These are phyloP conservation scores for Bostrychus sinensis DNA, from an alignment of 2,113 vertebrate species.

Conservation along the genomic window DNA sequence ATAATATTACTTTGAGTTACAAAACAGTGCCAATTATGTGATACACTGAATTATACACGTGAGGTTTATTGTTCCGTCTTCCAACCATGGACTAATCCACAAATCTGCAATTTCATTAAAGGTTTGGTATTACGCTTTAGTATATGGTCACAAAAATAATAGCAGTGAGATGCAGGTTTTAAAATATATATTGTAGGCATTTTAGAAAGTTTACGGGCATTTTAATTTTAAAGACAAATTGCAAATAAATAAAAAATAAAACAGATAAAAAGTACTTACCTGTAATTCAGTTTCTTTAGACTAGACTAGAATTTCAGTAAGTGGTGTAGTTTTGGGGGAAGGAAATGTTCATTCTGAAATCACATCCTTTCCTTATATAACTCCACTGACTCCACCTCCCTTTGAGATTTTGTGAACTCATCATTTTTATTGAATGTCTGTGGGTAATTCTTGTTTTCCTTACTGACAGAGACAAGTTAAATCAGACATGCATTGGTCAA, in stretches of 20 bases:
- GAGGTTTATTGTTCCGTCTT: fast-evolving
- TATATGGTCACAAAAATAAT: too few species aligned
- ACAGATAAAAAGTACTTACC: too few species aligned
- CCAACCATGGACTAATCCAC: not conserved
- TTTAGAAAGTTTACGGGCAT: too few species aligned
- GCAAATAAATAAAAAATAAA: too few species aligned
- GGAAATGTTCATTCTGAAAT: not conserved
- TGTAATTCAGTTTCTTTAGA: too few species aligned
- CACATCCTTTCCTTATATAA: conserved; percentile 25
- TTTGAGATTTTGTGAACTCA: conserved; percentile 7
- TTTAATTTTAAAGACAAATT: too few species aligned
- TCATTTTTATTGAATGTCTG: not conserved
- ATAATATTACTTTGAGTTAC: fast-evolving
- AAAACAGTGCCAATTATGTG: not conserved
- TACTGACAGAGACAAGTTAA: not conserved
- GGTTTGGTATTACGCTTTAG: too few species aligned
- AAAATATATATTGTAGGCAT: too few species aligned
- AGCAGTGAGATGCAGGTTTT: too few species aligned
- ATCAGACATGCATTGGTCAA: too few species aligned
- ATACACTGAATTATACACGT: not conserved
- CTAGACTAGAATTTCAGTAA: too few species aligned
- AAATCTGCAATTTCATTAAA: not conserved
- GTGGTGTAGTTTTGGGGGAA: not conserved
- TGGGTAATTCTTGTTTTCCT: not conserved
- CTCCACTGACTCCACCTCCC: conserved; percentile 56